Base-by-base conservation (phyloP, 2,888 invertebrate genomes). In the Trichopoda pennipes region DNA sequence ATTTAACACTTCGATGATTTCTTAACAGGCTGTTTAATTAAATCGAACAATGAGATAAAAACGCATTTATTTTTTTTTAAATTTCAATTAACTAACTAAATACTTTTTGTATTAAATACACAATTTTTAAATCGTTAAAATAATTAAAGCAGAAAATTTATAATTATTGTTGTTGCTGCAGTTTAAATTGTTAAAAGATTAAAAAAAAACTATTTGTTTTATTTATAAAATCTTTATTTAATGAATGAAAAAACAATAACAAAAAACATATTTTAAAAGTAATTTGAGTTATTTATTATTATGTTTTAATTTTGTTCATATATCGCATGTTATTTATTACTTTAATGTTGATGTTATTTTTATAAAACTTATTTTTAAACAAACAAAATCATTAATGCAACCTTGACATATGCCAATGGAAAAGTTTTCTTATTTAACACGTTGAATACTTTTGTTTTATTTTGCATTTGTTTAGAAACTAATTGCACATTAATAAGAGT, bases 371-470 rank as follows among this genome's bases (percentile, higher is more conserved):
- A 28, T 8, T 66, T 10, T 56, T 14, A 44, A 44, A n/a, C 2
- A 44, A 44, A 44, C 16, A 28, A 8, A 28, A 28, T 28, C 16
- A 44, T 42, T 42, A n/a, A 16, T 42, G 55, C 32, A 44, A 47
- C 69, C 55, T 69, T 56, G 56, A 56, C 55, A 69, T 56, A 55
- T 68, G 53, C 68, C 69, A 56, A 69, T 56, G 58, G 56, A 70
- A 70, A 49, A 28, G 47, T 78, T 81, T 81, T 81, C 73, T 73
- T 81, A 47, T 47, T 63, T 32, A 63, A 19, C 28, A n/a, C 47
- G 17, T n/a, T n/a, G n/a, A 23, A 44, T 44, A 4, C 23, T 44
- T n/a, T 44, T 61, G 42, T 61, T 58, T 38, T 19, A 1, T 1
- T 55, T 32, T 32, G 16, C n/a, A 0, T 35, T 35, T 19, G 12